Evolutionary conservation across 1,140 invertebrate genomes (phyloP).

Genomic region (Ephestia elutella): DNA sequence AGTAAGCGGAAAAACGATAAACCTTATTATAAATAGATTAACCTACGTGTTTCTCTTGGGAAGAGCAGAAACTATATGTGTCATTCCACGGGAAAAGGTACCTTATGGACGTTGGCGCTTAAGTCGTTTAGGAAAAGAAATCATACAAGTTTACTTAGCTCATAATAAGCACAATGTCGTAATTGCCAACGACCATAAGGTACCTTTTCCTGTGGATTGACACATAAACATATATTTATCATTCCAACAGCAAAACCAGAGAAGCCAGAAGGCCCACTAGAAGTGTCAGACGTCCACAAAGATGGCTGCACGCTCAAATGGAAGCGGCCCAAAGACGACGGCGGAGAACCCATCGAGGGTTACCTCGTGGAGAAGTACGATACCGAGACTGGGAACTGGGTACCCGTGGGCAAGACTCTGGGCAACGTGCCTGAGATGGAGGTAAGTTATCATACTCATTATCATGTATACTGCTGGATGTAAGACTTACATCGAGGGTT

Average conservation of each 20-base stretch:
- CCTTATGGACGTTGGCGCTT: too few species aligned
- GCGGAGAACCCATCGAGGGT: conserved; percentile 94
- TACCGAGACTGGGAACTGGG: conserved; percentile 91
- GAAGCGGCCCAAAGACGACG: conserved; percentile 98
- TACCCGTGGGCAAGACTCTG: conserved; percentile 88
- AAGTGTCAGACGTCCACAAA: conserved; percentile 95
- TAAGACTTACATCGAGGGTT: conserved; percentile 93
- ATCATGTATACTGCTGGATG: too few species aligned
- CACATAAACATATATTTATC: not conserved
- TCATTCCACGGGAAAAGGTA: too few species aligned
- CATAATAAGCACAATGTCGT: too few species aligned
- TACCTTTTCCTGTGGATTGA: too few species aligned
- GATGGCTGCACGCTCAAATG: conserved; percentile 97
- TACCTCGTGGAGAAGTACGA: conserved; percentile 98
- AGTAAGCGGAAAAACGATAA: too few species aligned
- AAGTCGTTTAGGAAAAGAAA: too few species aligned
- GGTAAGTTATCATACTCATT: conserved; percentile 29
- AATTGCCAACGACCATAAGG: too few species aligned
- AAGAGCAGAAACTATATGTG: too few species aligned
- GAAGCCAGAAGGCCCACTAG: conserved; percentile 94
- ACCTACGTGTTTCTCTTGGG: too few species aligned
- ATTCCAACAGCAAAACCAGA: conserved; percentile 85
- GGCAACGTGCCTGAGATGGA: conserved; percentile 88
- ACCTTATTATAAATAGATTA: too few species aligned
- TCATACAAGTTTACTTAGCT: too few species aligned